Evolutionary conservation across 92 coral and sea anemone species (phyloP).

Genomic region (Phenganax marumi): DNA sequence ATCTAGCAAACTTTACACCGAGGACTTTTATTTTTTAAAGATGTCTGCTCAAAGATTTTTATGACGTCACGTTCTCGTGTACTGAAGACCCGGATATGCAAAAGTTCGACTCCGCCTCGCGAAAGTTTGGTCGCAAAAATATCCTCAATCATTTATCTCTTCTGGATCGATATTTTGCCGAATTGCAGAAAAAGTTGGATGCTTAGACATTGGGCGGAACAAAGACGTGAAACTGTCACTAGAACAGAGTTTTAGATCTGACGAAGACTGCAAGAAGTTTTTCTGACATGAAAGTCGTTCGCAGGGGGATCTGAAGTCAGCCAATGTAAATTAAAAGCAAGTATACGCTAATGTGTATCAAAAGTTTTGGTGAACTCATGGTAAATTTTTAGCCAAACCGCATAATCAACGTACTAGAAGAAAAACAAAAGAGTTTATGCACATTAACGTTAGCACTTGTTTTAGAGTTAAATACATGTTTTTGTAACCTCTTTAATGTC

Average conservation of each 20-base stretch:
- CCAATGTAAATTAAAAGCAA: too few relatives aligned
- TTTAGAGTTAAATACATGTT: too few relatives aligned
- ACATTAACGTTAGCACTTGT: too few relatives aligned
- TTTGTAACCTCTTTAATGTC: too few relatives aligned
- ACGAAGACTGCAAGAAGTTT: background rate
- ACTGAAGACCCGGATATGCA: conserved; percentile 44
- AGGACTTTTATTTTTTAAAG: conserved; percentile 1
- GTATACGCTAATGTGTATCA: too few relatives aligned
- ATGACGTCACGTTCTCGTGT: conserved; percentile 33
- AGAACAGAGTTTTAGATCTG: background rate
- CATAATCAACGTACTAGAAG: too few relatives aligned
- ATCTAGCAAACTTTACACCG: background rate
- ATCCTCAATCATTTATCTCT: conserved; percentile 39
- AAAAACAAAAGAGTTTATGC: too few relatives aligned
- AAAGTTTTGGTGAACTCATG: too few relatives aligned
- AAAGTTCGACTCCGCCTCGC: conserved; percentile 36
- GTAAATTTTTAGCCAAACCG: too few relatives aligned
- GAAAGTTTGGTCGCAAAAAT: conserved; percentile 44
- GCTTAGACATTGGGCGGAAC: too few relatives aligned
- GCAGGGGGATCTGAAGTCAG: too few relatives aligned
- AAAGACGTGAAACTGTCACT: background rate
- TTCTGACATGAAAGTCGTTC: too few relatives aligned
- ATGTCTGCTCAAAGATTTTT: conserved; percentile 35
- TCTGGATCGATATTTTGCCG: conserved; percentile 39
- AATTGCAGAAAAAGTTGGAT: conserved; percentile 32